Evolutionary conservation across 1,140 invertebrate genomes (phyloP), one percentile per base, ranked within the genome.

Genomic region (Tenebrio molitor): DNA sequence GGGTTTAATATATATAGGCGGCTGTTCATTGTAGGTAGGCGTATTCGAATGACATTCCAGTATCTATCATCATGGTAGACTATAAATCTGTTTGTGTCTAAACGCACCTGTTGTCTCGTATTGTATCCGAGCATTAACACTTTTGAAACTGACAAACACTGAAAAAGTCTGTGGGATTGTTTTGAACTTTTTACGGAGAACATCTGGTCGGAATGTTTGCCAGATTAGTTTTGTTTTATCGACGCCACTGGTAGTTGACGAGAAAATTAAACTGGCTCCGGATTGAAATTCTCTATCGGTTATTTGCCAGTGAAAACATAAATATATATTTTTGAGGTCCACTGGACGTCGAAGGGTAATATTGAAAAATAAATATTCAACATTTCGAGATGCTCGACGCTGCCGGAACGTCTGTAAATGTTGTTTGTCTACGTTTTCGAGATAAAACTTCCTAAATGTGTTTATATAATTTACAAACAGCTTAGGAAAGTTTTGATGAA

Each of bases 11-110:
- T 42, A 65, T 65, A 41, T 65, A 65, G 39, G 19, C 62, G 39
- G 16, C 14, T 39, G 62, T 65, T 29, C 33, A 39, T 65, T 15
- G 21, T 44, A 44, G 36, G 65, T 68, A 68, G 65, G 65, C 65
- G 65, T 46, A 68, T 29, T 44, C 42, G 29, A 42, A 29, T 68
- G 41, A 68, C 65, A 50, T 68, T 68, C 65, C 16, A 33, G 42
- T 50, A 68, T 46, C 65, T 68, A 68, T 68, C 65, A 68, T 68
- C 65, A 42, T n/a, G 39, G 14, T 50, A 41, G 65, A 46, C 65
- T 68, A 68, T 68, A 68, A 68, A 68, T 68, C 41, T 42, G 44
- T 68, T 68, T 50, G 21, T 68, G 65, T 42, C 65, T 68, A 68
- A 46, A 46, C 41, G 62, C 65, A 68, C 41, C 65, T 68, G 65